These are phyloP conservation scores for Porphyrio hochstetteri DNA, from an alignment of 2,113 vertebrate species.

Conservation along the genomic window DNA sequence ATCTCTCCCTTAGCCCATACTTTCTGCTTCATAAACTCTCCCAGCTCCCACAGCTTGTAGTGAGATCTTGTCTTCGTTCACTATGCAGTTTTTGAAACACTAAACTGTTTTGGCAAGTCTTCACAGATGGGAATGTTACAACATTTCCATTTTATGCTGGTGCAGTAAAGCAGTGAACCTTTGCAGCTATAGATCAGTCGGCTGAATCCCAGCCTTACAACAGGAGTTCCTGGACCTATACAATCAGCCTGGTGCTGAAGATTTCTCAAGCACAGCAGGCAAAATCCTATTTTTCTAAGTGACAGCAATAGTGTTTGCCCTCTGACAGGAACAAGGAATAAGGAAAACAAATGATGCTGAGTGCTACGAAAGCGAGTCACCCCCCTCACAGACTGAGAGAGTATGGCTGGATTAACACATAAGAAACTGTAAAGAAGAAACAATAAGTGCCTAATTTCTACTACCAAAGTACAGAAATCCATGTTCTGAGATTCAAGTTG, in stretches of 20 bases:
- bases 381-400: neutral
- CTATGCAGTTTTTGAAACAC: conserved; percentile 73
- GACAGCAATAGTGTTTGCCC: conserved; percentile 41
- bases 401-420: neutral
- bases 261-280: conserved; percentile 50
- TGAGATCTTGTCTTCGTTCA: conserved; percentile 74
- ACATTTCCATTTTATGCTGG: conserved; percentile 74
- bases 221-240: conserved; percentile 42
- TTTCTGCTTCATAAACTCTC: conserved; percentile 83
- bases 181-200: conserved; percentile 61
- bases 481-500: neutral
- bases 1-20: conserved; percentile 75
- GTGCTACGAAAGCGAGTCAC: neutral
- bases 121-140: conserved; percentile 66
- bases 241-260: conserved; percentile 22
- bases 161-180: conserved; percentile 66
- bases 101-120: conserved; percentile 76
- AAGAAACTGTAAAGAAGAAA: neutral
- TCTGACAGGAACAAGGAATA: conserved; percentile 29
- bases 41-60: conserved; percentile 74
- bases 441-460: neutral
- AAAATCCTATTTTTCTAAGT: conserved; percentile 60
- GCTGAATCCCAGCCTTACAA: conserved; percentile 50
- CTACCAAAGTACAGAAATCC: neutral
- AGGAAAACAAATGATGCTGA: conserved; percentile 44